Base-by-base conservation (phyloP, 2,113 vertebrate genomes). In the Cyanistes caeruleus region DNA sequence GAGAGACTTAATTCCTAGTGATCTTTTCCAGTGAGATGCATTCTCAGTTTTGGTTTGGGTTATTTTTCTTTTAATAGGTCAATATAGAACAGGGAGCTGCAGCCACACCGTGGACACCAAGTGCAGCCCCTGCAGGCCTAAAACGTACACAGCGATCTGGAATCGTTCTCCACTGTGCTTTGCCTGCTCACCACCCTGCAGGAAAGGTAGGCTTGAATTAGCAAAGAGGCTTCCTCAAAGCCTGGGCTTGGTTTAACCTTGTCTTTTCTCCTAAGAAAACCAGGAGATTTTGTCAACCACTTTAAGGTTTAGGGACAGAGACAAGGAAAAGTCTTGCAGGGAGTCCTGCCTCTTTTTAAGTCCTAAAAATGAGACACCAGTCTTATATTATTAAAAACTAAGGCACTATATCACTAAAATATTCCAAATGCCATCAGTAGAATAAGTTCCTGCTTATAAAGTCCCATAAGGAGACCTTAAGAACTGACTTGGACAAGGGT, bases 111-210 rank as follows among this genome's bases (percentile, higher is more conserved):
- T 21, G 11, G 91, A 98, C 73, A 98, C 97, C 0, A 63, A 91
- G 68, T 98, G 97, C 43, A 67, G 37, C 10, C 86, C 89, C 51
- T 98, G 98, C 2, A 91, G 91, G 60, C 14, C 33, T 5, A 70
- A 95, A 73, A 98, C 91, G 0, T 97, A 84, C 18, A 98, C 98
- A 27, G 49, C 79, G 1, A 30, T 97, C 90, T 98, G 96, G 97
- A 98, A 98, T 39, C 14, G 2, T 52, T 81, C 96, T 33, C 35
- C 69, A 2, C 87, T 59, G 28, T 98, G 98, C 83, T 92, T 97
- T 39, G 93, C 96, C 87, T 98, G 97, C 27, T 76, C 79, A 4
- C 83, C 97, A 19, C 92, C 49, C 62, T 98, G 98, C 87, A 88
- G 62, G 39, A 9, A 44, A 16, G 94, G 98, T 98, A 85, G 49